Base-by-base conservation (phyloP, 2,113 vertebrate species). In the Notiomystis cincta region DNA sequence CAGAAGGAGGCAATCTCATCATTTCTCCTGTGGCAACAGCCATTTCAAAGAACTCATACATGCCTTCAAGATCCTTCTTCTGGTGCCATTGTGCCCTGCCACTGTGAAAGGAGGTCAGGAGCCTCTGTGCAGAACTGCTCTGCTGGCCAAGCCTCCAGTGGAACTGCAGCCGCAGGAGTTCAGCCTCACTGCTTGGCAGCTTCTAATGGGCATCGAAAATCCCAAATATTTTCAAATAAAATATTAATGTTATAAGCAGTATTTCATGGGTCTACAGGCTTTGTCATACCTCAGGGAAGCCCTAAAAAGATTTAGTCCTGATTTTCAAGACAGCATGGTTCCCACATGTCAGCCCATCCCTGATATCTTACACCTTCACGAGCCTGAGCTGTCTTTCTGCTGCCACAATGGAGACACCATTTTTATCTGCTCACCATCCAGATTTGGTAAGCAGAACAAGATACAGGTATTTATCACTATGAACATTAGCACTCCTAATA, bases 351-450 rank as follows among this genome's bases (percentile, higher is more conserved):
- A 6, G 31, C 10, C 22, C 4, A 4, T 28, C 10, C 38, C 47
- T 53, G 35, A 35, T 7, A 87, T 67, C 87, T 75, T 0, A 0
- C 15, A 81, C 10, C 17, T 64, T 79, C 44, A 66, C 1, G 5
- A 88, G 31, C 28, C 66, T 57, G 40, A 77, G 31, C 15, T 80
- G 28, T 23, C 31, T 5, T 67, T 40, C 35, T 78, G 42, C 42
- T 81, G 67, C 15, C 75, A 58, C 38, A 44, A 18, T 37, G 30
- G 30, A 81, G n/a, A 35, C 24, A 31, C 53, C 21, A 54, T 71
- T 91, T 89, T 70, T 16, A 91, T n/a, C 13, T 67, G 56, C 53
- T 75, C 44, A 67, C 35, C 22, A 82, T n/a, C 38, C 60, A 56
- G 21, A 64, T 60, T 71, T 82, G 56, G 42, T 31, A 82, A 57